phyloP scores from a whole-genome alignment of 2,113 vertebrate genomes.

The Periophthalmus modestus region DNA sequence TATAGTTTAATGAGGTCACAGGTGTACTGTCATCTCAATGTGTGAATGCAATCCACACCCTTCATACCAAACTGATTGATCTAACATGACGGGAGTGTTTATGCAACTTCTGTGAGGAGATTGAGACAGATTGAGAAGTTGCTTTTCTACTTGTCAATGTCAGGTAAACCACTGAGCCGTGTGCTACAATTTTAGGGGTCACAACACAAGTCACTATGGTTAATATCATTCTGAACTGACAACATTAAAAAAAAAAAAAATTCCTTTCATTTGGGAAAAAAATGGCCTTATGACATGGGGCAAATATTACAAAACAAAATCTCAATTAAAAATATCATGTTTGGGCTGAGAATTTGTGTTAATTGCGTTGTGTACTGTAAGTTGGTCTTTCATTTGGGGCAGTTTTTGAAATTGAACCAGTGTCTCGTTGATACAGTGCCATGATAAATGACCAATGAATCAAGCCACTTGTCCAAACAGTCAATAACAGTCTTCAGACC shows the following conservation, averaged over 20 bases:
- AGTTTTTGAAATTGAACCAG: conserved; percentile 20
- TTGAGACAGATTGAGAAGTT: not conserved
- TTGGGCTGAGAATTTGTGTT: conserved; percentile 17
- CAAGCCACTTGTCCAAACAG: conserved; percentile 30
- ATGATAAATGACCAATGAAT: conserved; percentile 34
- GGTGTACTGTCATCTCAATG: conserved; percentile 27
- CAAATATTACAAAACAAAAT: not conserved
- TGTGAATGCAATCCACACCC: conserved; percentile 29
- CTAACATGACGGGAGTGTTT: conserved; percentile 23
- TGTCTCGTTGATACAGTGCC: conserved; percentile 20
- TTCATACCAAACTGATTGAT: conserved; percentile 24
- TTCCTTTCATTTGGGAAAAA: not conserved
- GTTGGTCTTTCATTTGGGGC: conserved; percentile 36
- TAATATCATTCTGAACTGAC: conserved; percentile 17
- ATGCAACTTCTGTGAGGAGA: conserved; percentile 3
- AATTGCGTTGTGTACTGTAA: conserved; percentile 25
- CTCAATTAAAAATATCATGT: not conserved
- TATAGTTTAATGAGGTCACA: conserved; percentile 43
- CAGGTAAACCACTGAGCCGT: conserved; percentile 9
- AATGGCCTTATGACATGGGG: not conserved
- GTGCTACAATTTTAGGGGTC: conserved; percentile 25
- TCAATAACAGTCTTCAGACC: conserved; percentile 20
- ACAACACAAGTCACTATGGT: conserved; percentile 19
- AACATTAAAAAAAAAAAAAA: not conserved
- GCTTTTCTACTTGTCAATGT: not conserved